Evolutionary conservation across 2,797 vertebrate species (phyloP).

Genomic region (Meda fulgida): DNA sequence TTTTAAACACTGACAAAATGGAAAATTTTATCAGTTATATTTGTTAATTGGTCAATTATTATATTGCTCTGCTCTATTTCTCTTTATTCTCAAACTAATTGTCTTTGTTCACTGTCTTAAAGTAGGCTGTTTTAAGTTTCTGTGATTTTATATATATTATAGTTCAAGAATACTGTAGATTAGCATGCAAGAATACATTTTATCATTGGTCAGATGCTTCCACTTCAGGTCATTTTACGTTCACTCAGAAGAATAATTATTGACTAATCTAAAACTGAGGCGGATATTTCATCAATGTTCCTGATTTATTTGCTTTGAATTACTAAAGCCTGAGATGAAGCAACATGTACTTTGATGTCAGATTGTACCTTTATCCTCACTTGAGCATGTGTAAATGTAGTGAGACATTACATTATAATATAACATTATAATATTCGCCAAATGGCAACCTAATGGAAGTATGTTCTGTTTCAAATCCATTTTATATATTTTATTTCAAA

Average conservation of each 20-base stretch:
- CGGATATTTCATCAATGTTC: constrained; percentile 26
- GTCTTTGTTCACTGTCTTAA: neutral
- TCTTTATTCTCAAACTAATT: neutral
- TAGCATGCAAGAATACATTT: neutral
- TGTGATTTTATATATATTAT: too few species aligned
- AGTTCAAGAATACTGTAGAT: neutral
- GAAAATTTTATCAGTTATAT: neutral
- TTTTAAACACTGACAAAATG: neutral
- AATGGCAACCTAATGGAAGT: neutral
- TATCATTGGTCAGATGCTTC: neutral
- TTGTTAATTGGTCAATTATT: neutral
- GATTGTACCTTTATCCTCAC: constrained; percentile 5
- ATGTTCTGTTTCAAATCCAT: neutral
- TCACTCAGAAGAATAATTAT: neutral
- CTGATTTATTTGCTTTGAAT: constrained; percentile 26
- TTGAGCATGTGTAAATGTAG: neutral
- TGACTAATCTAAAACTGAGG: neutral
- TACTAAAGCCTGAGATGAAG: constrained; percentile 27
- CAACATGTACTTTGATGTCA: constrained; percentile 23
- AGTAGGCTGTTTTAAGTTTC: neutral
- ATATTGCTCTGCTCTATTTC: neutral
- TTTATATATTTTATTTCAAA: neutral
- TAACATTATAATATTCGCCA: neutral
- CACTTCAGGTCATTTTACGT: neutral
- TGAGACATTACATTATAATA: neutral